These are phyloP conservation scores for Drosophila kepulauana DNA, from an alignment of 1,140 invertebrate genomes.

Conservation along the genomic window DNA sequence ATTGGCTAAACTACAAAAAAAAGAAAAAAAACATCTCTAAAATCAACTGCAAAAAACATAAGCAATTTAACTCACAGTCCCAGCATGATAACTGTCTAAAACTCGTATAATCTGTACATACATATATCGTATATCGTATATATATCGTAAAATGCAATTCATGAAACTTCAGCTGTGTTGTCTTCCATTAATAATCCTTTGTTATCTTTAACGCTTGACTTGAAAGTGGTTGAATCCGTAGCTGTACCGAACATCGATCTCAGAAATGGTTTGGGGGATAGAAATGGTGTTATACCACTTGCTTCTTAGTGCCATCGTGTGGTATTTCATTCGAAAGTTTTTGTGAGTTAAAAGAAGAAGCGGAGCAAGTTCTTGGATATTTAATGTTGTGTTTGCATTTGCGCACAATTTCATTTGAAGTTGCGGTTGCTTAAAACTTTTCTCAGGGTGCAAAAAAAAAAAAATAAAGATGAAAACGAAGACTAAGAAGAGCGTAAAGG, in stretches of 20 bases:
- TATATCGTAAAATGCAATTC: not conserved
- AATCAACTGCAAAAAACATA: conserved; percentile 7
- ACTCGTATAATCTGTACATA: not conserved
- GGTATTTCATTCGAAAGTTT: conserved; percentile 54
- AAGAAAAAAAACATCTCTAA: not conserved
- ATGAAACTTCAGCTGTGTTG: conserved; percentile 4
- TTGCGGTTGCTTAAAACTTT: conserved; percentile 56
- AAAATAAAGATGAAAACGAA: conserved; percentile 20
- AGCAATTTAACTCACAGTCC: conserved; percentile 14
- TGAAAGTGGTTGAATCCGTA: not conserved
- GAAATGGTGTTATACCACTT: conserved; percentile 23
- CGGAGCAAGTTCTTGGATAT: conserved; percentile 53
- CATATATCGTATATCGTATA: conserved; percentile 8
- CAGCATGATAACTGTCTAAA: conserved; percentile 22
- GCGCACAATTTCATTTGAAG: conserved; percentile 58
- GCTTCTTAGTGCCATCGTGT: conserved; percentile 1
- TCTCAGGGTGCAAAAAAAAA: conserved; percentile 25
- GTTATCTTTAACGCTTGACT: not conserved
- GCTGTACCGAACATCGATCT: not conserved
- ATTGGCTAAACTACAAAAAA: not conserved
- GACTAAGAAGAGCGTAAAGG: not conserved
- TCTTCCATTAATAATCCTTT: not conserved
- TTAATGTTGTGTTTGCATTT: conserved; percentile 63
- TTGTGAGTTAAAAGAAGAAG: conserved; percentile 57
- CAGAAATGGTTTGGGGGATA: not conserved